These are phyloP conservation scores for Phylloscopus whistleri DNA, from an alignment of 2,113 vertebrate genomes.

Conservation along the genomic window DNA sequence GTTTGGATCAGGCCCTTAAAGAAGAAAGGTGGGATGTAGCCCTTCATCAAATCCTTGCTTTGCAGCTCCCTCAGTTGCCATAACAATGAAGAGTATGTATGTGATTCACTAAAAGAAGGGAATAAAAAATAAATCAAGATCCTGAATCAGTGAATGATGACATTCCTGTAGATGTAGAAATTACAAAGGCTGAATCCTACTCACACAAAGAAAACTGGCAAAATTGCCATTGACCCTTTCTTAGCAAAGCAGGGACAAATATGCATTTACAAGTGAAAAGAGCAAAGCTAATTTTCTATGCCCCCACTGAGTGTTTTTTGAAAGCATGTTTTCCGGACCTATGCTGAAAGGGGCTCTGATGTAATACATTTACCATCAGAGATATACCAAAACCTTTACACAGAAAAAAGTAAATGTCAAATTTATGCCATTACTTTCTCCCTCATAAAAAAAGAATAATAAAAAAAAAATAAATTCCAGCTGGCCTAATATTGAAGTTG, in stretches of 20 bases:
- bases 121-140: neutral
- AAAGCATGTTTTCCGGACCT: neutral
- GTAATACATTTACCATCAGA: neutral
- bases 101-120: slow-evolving; percentile 41
- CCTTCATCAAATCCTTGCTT: slow-evolving; percentile 31
- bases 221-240: slow-evolving; percentile 20
- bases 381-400: neutral
- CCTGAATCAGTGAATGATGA: slow-evolving; percentile 45
- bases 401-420: neutral
- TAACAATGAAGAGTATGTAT: slow-evolving; percentile 54
- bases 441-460: neutral
- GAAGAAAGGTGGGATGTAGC: slow-evolving; percentile 30
- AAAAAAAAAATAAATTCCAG: neutral
- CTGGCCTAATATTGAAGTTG: neutral
- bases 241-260: neutral
- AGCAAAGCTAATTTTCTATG: neutral
- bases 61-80: slow-evolving; percentile 54
- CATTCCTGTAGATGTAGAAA: neutral
- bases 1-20: neutral
- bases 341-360: neutral
- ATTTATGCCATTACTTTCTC: neutral
- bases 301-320: neutral
- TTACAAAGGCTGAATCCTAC: neutral
- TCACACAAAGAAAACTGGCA: neutral
- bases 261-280: neutral